These are phyloP conservation scores for Ispidina picta DNA, from an alignment of 2,797 vertebrate species.

Conservation along the genomic window DNA sequence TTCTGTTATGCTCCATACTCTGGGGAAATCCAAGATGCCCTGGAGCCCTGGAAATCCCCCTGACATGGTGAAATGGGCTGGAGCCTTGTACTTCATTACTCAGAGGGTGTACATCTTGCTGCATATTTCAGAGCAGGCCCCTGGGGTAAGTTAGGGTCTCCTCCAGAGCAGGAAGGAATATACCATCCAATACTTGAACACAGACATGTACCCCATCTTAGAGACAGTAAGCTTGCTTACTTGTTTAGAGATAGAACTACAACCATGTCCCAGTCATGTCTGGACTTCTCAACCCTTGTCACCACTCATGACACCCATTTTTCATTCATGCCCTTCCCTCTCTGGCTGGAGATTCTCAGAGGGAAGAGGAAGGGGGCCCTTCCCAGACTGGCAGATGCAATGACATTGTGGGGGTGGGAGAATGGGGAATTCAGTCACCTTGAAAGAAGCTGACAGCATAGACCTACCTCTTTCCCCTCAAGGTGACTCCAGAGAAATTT, in stretches of 20 bases:
- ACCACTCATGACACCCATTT: neutral
- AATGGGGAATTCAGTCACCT: neutral
- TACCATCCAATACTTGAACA: neutral
- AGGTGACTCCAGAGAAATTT: constrained; percentile 21
- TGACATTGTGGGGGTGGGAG: fast-evolving
- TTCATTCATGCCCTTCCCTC: fast-evolving
- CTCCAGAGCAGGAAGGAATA: neutral
- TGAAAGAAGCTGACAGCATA: constrained; percentile 6
- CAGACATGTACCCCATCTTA: fast-evolving
- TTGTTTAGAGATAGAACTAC: neutral
- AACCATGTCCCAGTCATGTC: fast-evolving
- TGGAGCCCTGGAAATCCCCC: neutral
- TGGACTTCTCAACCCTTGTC: neutral
- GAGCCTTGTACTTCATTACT: neutral
- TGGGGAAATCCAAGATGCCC: neutral
- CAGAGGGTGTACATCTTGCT: neutral
- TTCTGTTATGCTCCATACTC: neutral
- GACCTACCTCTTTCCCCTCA: neutral
- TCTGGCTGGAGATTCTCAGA: neutral
- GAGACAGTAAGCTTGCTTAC: neutral
- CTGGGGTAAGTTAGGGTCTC: neutral
- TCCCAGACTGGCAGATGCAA: neutral
- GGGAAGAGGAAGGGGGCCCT: fast-evolving
- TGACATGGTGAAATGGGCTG: neutral
- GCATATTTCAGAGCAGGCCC: neutral